These are phyloP conservation scores for Mirza zaza DNA, from an alignment of 2,113 vertebrate species.

Conservation along the genomic window DNA sequence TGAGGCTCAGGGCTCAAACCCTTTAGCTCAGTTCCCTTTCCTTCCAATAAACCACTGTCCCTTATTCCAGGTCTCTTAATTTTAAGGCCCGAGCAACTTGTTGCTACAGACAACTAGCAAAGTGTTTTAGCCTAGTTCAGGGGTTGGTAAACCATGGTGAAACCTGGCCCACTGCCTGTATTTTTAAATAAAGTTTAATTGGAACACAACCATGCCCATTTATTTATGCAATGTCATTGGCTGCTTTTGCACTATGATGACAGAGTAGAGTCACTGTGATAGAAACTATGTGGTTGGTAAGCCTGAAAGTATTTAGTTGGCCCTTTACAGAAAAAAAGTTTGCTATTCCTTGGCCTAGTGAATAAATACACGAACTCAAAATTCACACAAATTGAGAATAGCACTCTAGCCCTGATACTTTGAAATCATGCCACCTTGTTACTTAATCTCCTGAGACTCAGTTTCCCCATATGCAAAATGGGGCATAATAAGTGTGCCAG, in stretches of 20 bases:
- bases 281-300: background rate
- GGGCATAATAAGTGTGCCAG: background rate
- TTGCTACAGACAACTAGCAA: background rate
- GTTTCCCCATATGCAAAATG: background rate
- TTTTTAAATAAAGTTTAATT: conserved; percentile 10
- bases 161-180: background rate
- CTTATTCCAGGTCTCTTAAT: background rate
- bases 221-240: background rate
- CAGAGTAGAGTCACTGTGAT: background rate
- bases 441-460: background rate
- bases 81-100: background rate
- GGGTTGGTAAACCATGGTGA: background rate
- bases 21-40: background rate
- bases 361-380: background rate
- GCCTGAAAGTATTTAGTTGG: background rate
- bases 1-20: background rate
- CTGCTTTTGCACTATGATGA: background rate
- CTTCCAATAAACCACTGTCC: background rate
- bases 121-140: background rate
- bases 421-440: background rate
- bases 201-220: background rate
- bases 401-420: background rate
- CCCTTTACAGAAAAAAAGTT: background rate
- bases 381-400: background rate
- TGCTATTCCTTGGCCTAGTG: background rate